Evolutionary conservation across 2,888 invertebrate genomes (phyloP).

Genomic region (Ophion slaviceki): DNA sequence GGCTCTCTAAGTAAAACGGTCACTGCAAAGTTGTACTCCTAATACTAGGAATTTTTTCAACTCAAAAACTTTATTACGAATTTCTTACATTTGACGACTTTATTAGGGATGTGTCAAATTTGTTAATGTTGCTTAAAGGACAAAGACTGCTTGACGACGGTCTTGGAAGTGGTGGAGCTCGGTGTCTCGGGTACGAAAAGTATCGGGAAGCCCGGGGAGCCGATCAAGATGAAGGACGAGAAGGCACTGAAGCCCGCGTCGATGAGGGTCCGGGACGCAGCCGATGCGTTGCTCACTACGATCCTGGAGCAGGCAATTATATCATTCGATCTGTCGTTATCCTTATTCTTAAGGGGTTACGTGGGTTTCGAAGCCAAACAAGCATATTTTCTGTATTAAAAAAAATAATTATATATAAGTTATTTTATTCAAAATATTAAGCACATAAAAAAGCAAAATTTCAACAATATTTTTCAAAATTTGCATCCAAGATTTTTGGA

Average conservation of each 20-base stretch:
- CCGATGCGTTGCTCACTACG: constrained; percentile 95
- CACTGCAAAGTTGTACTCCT: no score
- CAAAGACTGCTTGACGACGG: constrained; percentile 95
- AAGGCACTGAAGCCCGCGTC: constrained; percentile 98
- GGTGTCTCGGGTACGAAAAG: constrained; percentile 98
- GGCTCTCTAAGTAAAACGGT: no score
- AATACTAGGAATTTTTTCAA: no score
- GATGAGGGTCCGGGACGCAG: constrained; percentile 98
- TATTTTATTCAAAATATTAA: no score
- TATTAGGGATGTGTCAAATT: background rate
- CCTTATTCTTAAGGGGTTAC: background rate
- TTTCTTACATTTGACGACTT: no score
- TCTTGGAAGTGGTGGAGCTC: constrained; percentile 98
- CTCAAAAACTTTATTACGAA: no score
- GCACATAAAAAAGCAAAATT: no score
- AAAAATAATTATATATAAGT: no score
- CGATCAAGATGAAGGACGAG: constrained; percentile 96
- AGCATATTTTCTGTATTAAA: no score
- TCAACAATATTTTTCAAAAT: no score
- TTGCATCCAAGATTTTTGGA: no score
- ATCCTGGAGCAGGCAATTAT: constrained; percentile 92
- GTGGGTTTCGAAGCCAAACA: no score
- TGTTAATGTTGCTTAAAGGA: constrained; percentile 85
- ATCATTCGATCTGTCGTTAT: background rate
- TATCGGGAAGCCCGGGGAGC: constrained; percentile 93